A percentile compares a stretch with the other conserved stretches of the same genome.
Evolutionary conservation across 92 coral and sea anemone genomes (phyloP).

Genomic region (Virgularia gustaviana): DNA sequence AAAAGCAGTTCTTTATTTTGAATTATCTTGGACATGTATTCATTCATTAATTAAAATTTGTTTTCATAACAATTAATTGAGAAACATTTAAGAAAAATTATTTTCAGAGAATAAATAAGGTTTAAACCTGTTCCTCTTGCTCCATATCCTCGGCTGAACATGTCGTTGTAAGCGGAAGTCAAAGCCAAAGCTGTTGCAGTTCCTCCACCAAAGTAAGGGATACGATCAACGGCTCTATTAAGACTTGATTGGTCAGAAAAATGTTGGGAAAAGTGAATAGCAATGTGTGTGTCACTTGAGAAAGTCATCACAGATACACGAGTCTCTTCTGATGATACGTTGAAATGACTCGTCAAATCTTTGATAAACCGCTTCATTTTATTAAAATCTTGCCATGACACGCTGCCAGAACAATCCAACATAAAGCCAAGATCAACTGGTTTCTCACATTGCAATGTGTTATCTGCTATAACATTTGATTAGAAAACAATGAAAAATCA

Average conservation of each 20-base stretch:
- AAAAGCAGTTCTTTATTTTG: no score
- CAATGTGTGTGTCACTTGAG: neutral
- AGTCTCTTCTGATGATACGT: neutral
- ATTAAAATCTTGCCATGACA: neutral
- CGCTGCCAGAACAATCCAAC: slow-evolving; percentile 23
- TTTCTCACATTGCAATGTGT: neutral
- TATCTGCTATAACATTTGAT: neutral
- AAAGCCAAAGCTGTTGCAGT: slow-evolving; percentile 26
- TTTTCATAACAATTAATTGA: no score
- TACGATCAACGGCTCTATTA: slow-evolving; percentile 5
- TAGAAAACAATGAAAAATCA: no score
- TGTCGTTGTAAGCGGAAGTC: neutral
- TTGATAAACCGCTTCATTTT: slow-evolving; percentile 17
- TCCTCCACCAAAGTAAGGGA: slow-evolving; percentile 16
- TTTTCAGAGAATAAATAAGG: no score
- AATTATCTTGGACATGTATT: no score
- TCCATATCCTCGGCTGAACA: neutral
- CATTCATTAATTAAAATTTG: no score
- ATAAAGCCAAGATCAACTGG: slow-evolving; percentile 27
- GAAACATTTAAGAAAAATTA: no score
- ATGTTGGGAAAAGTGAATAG: neutral
- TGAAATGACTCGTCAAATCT: neutral
- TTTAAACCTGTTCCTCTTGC: slow-evolving; percentile 22
- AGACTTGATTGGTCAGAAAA: neutral
- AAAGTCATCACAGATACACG: slow-evolving; percentile 22